These are phyloP conservation scores for Oscheius onirici DNA, from an alignment of 2,888 invertebrate genomes.

Conservation along the genomic window DNA sequence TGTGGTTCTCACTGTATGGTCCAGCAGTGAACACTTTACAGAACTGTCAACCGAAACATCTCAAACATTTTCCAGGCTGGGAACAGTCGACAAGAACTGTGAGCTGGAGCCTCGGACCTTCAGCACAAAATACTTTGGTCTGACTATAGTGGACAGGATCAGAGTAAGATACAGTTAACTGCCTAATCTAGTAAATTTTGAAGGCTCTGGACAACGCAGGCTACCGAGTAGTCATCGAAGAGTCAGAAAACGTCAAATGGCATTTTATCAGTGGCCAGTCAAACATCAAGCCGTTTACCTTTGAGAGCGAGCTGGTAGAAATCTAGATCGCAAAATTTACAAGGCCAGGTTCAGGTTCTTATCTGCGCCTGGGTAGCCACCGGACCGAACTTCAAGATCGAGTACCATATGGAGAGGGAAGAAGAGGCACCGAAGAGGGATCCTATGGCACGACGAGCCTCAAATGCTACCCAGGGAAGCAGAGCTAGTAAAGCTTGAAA, in stretches of 20 bases:
- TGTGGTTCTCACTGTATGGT: too few species aligned
- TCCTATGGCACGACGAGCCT: too few species aligned
- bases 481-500: too few species aligned
- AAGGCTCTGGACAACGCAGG: constrained; percentile 14
- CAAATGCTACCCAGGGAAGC: too few species aligned
- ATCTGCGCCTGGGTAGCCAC: constrained; percentile 20
- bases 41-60: too few species aligned
- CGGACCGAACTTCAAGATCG: not conserved
- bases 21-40: too few species aligned
- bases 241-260: constrained; percentile 20
- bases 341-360: constrained; percentile 1
- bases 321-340: too few species aligned
- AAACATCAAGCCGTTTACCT: constrained; percentile 18
- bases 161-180: not conserved
- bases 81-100: constrained; percentile 12
- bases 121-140: constrained; percentile 20
- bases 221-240: constrained; percentile 3
- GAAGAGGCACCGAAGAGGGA: too few species aligned
- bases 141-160: constrained; percentile 28
- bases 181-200: not conserved
- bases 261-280: constrained; percentile 15
- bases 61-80: constrained; percentile 15
- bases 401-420: too few species aligned
- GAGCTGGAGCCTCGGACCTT: constrained; percentile 27
- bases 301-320: constrained; percentile 21